Conservation (phyloP, 2,797 vertebrate species). For the Sciaenops ocellatus region DNA sequence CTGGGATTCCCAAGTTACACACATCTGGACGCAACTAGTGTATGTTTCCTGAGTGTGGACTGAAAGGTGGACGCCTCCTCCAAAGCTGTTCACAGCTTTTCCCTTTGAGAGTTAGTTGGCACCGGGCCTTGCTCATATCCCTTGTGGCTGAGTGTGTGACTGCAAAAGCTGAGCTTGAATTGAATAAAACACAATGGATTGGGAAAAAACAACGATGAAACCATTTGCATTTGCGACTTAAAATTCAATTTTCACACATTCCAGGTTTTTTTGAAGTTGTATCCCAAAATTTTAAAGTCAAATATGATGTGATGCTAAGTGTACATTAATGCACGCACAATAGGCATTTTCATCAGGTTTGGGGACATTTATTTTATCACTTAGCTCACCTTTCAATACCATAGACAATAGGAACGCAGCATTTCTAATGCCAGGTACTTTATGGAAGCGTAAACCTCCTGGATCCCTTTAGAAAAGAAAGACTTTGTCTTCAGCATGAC, state of each 20-base stretch:
- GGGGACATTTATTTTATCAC: too few species aligned
- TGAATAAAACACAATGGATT: slow-evolving; percentile 30
- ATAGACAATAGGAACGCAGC: too few species aligned
- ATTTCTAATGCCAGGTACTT: too few species aligned
- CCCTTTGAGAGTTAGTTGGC: slow-evolving; percentile 13
- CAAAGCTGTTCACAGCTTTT: slow-evolving; percentile 16
- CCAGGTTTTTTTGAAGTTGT: neutral
- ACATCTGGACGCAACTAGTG: neutral
- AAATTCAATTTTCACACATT: slow-evolving; percentile 14
- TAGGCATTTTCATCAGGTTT: too few species aligned
- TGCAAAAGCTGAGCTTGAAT: slow-evolving; percentile 4
- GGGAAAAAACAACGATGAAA: slow-evolving; percentile 17
- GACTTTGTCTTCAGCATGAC: too few species aligned
- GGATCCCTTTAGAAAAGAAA: too few species aligned
- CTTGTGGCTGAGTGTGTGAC: slow-evolving; percentile 36
- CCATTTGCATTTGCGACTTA: slow-evolving; percentile 21
- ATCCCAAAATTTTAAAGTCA: neutral
- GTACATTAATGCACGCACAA: too few species aligned
- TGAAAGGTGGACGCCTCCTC: neutral
- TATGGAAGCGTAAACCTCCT: too few species aligned
- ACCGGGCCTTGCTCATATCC: slow-evolving; percentile 14
- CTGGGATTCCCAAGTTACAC: neutral
- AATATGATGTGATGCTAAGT: neutral
- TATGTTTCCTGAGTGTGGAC: neutral
- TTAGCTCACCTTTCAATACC: too few species aligned